A percentile compares a stretch with the other conserved stretches of the same genome.
Evolutionary conservation across 64 coral and sea anemone genomes (phyloP).

Genomic region (Pachyseris speciosa): DNA sequence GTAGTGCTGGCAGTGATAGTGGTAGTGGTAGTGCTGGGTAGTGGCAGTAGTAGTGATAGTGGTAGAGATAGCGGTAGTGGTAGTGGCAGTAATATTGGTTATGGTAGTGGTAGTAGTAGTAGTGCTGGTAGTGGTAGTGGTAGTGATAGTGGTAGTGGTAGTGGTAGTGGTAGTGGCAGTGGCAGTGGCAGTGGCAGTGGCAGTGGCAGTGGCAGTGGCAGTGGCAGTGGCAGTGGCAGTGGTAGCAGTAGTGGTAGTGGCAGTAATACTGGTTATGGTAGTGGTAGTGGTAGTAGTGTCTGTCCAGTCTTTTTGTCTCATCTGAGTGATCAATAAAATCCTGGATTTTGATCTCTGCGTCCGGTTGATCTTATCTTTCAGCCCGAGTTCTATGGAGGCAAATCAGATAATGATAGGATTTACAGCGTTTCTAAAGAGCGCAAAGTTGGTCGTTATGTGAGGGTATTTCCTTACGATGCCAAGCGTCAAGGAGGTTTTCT

Average conservation of each 20-base stretch:
- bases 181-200: too few relatives aligned
- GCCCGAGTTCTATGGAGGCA: slow-evolving; percentile 14
- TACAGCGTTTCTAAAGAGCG: background rate
- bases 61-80: background rate
- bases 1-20: background rate
- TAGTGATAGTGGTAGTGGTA: too few relatives aligned
- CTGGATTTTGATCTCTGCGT: too few relatives aligned
- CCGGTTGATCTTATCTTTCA: background rate
- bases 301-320: too few relatives aligned
- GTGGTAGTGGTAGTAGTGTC: too few relatives aligned
- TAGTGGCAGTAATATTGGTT: background rate
- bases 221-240: too few relatives aligned
- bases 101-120: background rate
- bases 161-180: too few relatives aligned
- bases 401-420: background rate
- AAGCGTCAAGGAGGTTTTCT: background rate
- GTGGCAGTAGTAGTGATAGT: background rate
- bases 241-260: too few relatives aligned
- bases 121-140: background rate
- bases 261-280: too few relatives aligned
- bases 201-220: too few relatives aligned
- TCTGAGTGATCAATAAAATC: too few relatives aligned
- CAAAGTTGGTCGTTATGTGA: slow-evolving; percentile 11
- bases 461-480: background rate
- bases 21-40: background rate